Evolutionary conservation across 2,113 vertebrate species (phyloP), one percentile per base, ranked within the genome.

Genomic region (Diadophis punctatus): DNA sequence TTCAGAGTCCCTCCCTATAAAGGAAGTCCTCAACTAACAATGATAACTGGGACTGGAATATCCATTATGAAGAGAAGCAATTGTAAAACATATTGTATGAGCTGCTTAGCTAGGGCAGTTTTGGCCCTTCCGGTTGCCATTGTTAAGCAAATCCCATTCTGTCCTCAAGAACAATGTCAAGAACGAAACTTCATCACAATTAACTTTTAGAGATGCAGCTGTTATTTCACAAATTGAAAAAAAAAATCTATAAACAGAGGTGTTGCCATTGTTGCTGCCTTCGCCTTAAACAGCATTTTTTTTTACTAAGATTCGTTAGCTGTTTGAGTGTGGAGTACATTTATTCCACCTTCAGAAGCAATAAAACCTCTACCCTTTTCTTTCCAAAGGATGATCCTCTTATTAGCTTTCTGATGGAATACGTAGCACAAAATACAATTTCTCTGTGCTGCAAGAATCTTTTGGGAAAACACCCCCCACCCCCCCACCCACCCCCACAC

Each of bases 291-390:
- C 93, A 89, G 95, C 1, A 43, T 87, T 93, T 55, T 22, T 23
- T 56, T 56, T 93, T 30, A n/a, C n/a, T 91, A 91, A 94, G 74
- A 63, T 88, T 90, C 94, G 48, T 53, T 92, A 90, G 84, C 93
- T 48, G 68, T 94, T 89, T 96, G n/a, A 84, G 25, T 53, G 43
- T 80, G n/a, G 86, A 51, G 8, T 46, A 3, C 8, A 53, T 46
- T 16, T 53, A 52, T 53, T 95, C 43, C 86, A 91, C 53, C 91
- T 90, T 46, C 52, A 27, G 10, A 22, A 91, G 80, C 23, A 89
- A 34, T 18, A 53, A 55, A 46, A 84, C 48, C 18, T 27, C 53
- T 49, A 0, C 11, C 8, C 7, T 30, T 95, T 91, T 48, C 56
- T 46, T 93, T 94, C 92, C 90, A 53, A 80, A 94, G 93, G 95